These are phyloP conservation scores for Melozone crissalis DNA, from an alignment of 2,113 vertebrate species.

Conservation along the genomic window DNA sequence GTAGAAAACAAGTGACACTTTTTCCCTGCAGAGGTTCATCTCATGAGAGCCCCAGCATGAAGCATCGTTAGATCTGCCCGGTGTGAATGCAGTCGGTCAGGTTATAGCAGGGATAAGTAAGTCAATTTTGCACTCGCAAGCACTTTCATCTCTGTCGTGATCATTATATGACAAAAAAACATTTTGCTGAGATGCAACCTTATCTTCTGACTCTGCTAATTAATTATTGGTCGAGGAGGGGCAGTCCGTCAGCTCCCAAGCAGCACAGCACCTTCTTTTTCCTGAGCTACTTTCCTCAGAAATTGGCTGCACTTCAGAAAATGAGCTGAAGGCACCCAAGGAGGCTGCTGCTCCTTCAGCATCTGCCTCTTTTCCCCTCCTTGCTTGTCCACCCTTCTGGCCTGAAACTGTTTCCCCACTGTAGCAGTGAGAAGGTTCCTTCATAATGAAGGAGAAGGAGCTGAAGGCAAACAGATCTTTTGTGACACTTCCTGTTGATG, in stretches of 20 bases:
- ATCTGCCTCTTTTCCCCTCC: background rate
- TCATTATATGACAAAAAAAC: background rate
- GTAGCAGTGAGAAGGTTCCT: background rate
- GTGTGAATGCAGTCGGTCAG: background rate
- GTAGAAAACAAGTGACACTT: background rate
- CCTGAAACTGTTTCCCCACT: background rate
- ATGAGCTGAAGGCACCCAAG: background rate
- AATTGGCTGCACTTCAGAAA: background rate
- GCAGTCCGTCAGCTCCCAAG: background rate
- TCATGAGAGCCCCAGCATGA: background rate
- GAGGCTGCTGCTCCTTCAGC: background rate
- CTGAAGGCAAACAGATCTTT: background rate
- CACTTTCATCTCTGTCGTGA: background rate
- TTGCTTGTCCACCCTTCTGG: background rate
- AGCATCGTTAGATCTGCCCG: background rate
- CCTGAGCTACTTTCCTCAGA: background rate
- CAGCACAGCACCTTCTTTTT: background rate
- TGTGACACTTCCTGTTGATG: background rate
- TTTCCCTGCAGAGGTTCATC: background rate
- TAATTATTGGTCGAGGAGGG: background rate
- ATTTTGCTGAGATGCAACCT: background rate
- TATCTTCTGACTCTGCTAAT: background rate
- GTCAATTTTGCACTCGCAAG: background rate
- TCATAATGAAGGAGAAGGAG: background rate
- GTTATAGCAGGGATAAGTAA: background rate